Evolutionary conservation across 1,140 invertebrate genomes (phyloP).

Genomic region (Heterodera schachtii): DNA sequence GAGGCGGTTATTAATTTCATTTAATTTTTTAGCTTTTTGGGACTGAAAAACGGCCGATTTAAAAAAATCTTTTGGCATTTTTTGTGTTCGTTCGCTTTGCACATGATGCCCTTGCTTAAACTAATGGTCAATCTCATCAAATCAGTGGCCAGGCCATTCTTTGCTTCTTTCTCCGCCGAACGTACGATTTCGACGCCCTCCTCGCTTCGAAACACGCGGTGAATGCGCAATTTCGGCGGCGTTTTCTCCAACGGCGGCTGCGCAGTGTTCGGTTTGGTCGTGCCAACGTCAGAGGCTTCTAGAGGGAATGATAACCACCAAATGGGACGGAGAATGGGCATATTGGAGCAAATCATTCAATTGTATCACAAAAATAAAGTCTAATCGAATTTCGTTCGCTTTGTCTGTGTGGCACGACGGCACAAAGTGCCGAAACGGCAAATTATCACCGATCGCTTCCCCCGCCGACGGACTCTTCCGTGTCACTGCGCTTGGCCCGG

Average conservation of each 20-base stretch:
- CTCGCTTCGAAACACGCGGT: background rate
- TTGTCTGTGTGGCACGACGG: background rate
- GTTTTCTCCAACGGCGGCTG: background rate
- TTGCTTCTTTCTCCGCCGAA: background rate
- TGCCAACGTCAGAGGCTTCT: background rate
- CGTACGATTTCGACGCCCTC: background rate
- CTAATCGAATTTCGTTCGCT: background rate
- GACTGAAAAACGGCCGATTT: no score
- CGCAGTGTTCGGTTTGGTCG: background rate
- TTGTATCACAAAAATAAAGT: background rate
- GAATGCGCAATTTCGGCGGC: background rate
- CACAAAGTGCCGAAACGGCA: background rate
- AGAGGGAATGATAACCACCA: background rate
- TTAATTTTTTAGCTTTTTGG: no score
- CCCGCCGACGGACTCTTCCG: background rate
- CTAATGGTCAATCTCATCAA: no score
- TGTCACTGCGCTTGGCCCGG: background rate
- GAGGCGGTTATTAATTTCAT: no score
- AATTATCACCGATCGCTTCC: background rate
- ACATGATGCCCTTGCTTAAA: no score
- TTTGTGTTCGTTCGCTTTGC: no score
- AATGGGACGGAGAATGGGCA: background rate
- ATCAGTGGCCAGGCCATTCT: no score
- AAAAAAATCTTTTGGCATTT: no score
- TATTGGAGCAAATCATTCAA: background rate